Base-by-base conservation (phyloP, 2,113 vertebrate species). In the Vicugna pacos region DNA sequence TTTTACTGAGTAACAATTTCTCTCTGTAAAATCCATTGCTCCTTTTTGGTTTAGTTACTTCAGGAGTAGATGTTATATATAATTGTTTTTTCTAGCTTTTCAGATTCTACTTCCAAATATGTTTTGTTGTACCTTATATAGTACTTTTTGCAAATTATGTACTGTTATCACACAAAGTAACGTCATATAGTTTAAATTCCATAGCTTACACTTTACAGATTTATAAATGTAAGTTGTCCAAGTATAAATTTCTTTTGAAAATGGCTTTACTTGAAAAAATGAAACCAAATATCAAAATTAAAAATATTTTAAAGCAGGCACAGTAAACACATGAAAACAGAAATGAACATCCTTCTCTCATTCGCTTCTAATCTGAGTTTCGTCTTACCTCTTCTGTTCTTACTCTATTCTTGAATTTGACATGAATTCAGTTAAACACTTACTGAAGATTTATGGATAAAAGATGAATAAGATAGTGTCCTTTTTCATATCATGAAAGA, bases 241-340 rank as follows among this genome's bases (percentile, higher is more conserved):
- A 35, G 11, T 67, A 80, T 72, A 82, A 77, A 32, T 91, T 7
- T 82, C 16, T 35, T 88, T 86, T 48, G 9, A 56, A 92, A 91
- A 75, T 48, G 58, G 13, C 8, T 82, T 87, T 69, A 14, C 38
- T 87, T 90, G n/a, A 83, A 14, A 84, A 94, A 96, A 73, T 93
- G 22, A 84, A 89, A 76, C 4, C 19, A 88, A 65, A 75, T 85
- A 70, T 17, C 24, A 92, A 69, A 95, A 64, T 30, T 64, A 64
- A 50, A 56, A 87, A 14, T 35, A 77, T 64, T 95, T 26, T 69
- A 35, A 87, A 76, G 10, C 10, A 52, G 0, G 90, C 13, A n/a
- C 62, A 52, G 10, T 65, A 83, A 93, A 79, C 60, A 38, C 6
- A 19, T 83, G 93, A 54, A 81, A 48, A 46, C 60, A 76, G 19